Percentiles rank a stretch among this genome's conserved stretches.
Conservation (phyloP, 2,797 vertebrate genomes). For the Clangula hyemalis region DNA sequence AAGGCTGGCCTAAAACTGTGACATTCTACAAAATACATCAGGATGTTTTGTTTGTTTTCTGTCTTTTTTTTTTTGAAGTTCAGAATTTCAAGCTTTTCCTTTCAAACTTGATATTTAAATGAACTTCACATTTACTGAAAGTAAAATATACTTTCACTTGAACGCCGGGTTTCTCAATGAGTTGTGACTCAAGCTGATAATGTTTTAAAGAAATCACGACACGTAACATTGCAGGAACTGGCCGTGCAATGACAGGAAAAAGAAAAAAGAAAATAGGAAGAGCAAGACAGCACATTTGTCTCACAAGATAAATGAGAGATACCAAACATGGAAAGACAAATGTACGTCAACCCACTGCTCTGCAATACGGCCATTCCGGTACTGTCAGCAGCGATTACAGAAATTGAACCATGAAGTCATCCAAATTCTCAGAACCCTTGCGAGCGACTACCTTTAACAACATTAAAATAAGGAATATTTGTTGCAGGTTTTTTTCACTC, state of each 20-base stretch:
- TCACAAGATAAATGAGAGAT: neutral
- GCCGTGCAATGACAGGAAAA: neutral
- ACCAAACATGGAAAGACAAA: neutral
- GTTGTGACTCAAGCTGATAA: neutral
- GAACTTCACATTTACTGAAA: neutral
- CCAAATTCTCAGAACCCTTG: neutral
- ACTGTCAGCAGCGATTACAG: neutral
- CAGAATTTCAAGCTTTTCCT: neutral
- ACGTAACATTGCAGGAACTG: neutral
- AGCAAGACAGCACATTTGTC: neutral
- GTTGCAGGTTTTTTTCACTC: neutral
- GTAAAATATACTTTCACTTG: neutral
- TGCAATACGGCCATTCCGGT: neutral
- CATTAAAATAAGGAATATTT: neutral
- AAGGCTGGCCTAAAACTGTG: neutral
- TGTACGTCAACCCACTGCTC: neutral
- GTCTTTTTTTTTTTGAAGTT: neutral
- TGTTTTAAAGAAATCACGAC: neutral
- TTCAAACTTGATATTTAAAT: neutral
- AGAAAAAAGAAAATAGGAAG: neutral
- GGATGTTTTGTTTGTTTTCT: neutral
- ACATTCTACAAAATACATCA: neutral
- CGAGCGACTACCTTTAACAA: neutral
- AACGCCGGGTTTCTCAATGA: neutral
- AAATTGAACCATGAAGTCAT: neutral